A percentile compares a stretch with the other conserved stretches of the same genome.
Conservation (phyloP, 1,140 invertebrate species). For the Orius laevigatus region DNA sequence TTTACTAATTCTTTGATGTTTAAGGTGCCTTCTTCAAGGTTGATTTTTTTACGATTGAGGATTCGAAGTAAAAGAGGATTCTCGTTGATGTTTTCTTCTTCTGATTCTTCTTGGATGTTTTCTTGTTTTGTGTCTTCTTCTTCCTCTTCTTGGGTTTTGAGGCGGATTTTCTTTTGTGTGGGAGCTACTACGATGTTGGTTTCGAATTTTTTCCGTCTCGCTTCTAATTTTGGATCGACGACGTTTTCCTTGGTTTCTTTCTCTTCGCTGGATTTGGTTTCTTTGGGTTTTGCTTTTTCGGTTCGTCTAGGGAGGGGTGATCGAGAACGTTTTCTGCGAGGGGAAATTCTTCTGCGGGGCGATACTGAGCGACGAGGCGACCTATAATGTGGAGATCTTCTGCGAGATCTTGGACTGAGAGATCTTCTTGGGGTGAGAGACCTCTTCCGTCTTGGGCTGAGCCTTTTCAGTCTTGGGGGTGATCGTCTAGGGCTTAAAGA, state of each 20-base stretch:
- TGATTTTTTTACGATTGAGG: no score
- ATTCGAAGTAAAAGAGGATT: no score
- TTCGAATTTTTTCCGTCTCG: conserved; percentile 13
- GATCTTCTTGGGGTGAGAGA: neutral
- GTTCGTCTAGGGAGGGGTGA: neutral
- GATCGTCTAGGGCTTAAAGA: neutral
- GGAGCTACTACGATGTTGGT: conserved; percentile 1
- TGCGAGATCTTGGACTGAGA: neutral
- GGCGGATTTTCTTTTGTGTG: conserved; percentile 10
- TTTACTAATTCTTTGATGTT: no score
- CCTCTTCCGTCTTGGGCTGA: neutral
- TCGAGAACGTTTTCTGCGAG: conserved; percentile 4
- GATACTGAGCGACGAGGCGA: neutral
- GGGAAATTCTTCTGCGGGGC: neutral
- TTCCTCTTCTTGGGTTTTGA: conserved; percentile 4
- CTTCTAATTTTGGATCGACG: conserved; percentile 9
- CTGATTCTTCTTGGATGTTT: neutral
- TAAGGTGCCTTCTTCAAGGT: no score
- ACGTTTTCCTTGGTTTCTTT: conserved; percentile 2
- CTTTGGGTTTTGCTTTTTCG: neutral
- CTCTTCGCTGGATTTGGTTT: neutral
- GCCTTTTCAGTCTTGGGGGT: conserved; percentile 3
- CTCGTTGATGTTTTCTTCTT: no score
- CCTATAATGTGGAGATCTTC: neutral
- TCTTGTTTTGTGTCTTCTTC: neutral